Evolutionary conservation across 2,797 vertebrate species (phyloP).

Genomic region (Chiroxiphia lanceolata): DNA sequence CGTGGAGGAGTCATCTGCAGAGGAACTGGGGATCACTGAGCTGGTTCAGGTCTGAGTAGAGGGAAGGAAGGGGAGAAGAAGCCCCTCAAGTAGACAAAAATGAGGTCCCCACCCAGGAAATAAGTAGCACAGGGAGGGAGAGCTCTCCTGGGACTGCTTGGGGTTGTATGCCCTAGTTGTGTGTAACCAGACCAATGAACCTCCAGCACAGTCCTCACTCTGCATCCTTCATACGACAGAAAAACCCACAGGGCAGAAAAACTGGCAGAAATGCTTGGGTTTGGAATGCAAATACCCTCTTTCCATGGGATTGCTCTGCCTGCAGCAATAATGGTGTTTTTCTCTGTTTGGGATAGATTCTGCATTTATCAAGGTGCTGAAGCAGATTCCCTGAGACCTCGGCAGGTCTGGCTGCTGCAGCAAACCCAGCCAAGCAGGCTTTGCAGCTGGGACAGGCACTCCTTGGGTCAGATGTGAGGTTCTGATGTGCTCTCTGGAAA

Average conservation of each 20-base stretch:
- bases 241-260: background rate
- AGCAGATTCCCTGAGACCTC: background rate
- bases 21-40: background rate
- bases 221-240: background rate
- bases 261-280: background rate
- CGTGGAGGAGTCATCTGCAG: background rate
- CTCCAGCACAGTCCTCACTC: background rate
- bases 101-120: background rate
- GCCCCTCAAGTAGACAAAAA: background rate
- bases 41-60: background rate
- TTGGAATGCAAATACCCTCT: background rate
- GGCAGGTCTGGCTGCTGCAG: background rate
- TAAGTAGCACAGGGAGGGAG: background rate
- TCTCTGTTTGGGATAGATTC: background rate
- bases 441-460: background rate
- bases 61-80: background rate
- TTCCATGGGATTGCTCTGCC: background rate
- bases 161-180: too few species aligned
- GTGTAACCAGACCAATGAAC: fast-evolving
- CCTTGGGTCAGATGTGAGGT: background rate
- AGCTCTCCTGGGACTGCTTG: background rate
- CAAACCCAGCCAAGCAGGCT: background rate
- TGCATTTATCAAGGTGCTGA: background rate
- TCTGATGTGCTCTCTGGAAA: slow-evolving; percentile 11
- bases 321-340: background rate